These are phyloP conservation scores for Lycia hirtaria DNA, from an alignment of 2,888 invertebrate species.

Conservation along the genomic window DNA sequence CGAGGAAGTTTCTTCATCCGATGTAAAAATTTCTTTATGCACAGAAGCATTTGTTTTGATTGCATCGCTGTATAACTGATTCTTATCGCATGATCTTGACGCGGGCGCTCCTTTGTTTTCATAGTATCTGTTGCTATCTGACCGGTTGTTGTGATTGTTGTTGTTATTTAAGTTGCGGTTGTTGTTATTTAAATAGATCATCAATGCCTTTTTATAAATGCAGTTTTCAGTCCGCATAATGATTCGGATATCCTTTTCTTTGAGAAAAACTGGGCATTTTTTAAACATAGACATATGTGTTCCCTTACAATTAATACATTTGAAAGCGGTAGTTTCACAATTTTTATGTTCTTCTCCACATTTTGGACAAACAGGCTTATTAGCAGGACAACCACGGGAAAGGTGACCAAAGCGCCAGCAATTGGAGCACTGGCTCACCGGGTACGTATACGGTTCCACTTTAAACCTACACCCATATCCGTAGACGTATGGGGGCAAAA, in stretches of 20 bases:
- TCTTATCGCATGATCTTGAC: neutral
- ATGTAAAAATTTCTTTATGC: too few species aligned
- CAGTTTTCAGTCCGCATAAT: neutral
- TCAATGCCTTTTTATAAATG: neutral
- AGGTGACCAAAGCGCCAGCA: slow-evolving; percentile 30
- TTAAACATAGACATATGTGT: neutral
- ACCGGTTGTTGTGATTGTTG: neutral
- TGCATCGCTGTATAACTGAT: too few species aligned
- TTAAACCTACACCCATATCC: slow-evolving; percentile 24
- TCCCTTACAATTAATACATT: neutral
- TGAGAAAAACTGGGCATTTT: neutral
- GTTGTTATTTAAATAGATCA: neutral
- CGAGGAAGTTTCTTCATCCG: too few species aligned
- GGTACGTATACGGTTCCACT: slow-evolving; percentile 30
- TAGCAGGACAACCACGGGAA: neutral
- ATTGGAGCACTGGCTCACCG: slow-evolving; percentile 25
- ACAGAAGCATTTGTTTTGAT: too few species aligned
- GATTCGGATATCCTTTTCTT: neutral
- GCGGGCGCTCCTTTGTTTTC: neutral
- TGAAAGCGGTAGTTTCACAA: neutral
- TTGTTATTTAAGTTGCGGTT: neutral
- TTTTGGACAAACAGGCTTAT: neutral
- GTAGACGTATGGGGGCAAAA: slow-evolving; percentile 15
- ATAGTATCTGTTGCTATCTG: neutral
- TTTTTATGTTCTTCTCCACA: neutral